Evolutionary conservation across 2,797 vertebrate genomes (phyloP), one percentile per base, ranked within the genome.

Genomic region (Agapornis canus): DNA sequence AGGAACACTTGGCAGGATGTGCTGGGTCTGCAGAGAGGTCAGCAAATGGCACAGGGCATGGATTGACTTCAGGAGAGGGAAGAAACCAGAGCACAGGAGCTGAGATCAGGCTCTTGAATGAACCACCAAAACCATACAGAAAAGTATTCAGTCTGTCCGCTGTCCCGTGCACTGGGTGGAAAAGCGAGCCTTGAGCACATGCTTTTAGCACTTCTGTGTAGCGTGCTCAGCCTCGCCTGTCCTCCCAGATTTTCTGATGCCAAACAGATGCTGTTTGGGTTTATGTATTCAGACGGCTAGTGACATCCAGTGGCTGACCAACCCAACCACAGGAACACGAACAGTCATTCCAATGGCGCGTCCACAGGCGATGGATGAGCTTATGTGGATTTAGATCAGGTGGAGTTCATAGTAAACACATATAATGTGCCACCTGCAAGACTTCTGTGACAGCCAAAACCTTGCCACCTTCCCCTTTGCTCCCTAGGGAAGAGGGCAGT

Each of bases 281-380:
- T 48, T 56, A 60, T 86, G 89, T 88, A 21, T 48, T 68, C 81
- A 79, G 95, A 79, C 87, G 35, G 68, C 85, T 39, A 97, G 92
- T 96, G 96, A 96, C 96, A 95, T 95, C 96, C 95, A 96, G 95
- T 81, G 96, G 96, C 77, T 76, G 91, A 61, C 52, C 39, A 13
- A 43, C 63, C 86, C 89, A 83, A 57, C 14, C 95, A 89, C 85
- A 88, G 79, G 15, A 57, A 4, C 6, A 39, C 18, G 2, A 47
- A 7, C 54, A 10, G 6, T 17, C 49, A 1, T 27, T 72, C n/a
- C 25, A 25, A 3, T 3, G 73, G 54, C n/a, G 47, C 0, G 1
- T n/a, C 75, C 45, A 29, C 12, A 23, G 39, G 82, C 9, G 1
- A 31, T n/a, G 29, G 43, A 45, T 45, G 43, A 5, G 56, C 32